Base-by-base conservation (phyloP, 1,140 invertebrate species). In the Sinonovacula constricta region DNA sequence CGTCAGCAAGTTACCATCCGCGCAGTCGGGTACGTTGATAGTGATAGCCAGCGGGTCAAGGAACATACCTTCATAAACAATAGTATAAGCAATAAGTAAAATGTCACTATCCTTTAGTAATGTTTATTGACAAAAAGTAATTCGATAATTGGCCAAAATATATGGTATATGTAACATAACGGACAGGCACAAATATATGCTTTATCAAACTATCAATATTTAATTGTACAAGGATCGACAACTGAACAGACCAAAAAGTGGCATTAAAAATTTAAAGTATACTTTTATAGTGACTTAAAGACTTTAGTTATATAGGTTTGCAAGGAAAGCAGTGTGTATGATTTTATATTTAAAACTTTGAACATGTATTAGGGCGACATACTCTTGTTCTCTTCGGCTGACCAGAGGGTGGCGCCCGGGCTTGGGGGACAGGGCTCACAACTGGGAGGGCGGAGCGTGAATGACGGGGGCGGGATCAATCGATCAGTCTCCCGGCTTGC, bases 381-480 rank as follows among this genome's bases (percentile, higher is more conserved):
- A 74, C 71, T 60, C 65, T 31, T 74, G 3, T 57, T 24, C 5
- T 54, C 72, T 4, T 59, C 39, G 0, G 72, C 15, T n/a, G 62
- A n/a, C 62, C 62, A 66, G 0, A 76, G n/a, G 0, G 51, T 67
- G 28, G 51, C 33, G 15, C 62, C 39, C 12, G 72, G 72, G 36
- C 62, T 66, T 30, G 72, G 72, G 12, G 72, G 72, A 36, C 66
- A 62, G 15, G 75, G 75, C n/a, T 78, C 75, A 49, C 75, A 69
- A 34, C 75, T 78, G 10, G 75, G 75, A 26, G 75, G 75, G 22
- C 75, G 54, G 5, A 78, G 49, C 22, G 75, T 78, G 31, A 78
- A 69, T 18, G 75, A 69, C n/a, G 75, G 75, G 18, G 75, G 75
- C 4, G 65, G 74, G 5, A 59, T 59, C n/a, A 59, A 26, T 2